Conservation (phyloP, 2,888 invertebrate species). For the Synanthedon tipuliformis region DNA sequence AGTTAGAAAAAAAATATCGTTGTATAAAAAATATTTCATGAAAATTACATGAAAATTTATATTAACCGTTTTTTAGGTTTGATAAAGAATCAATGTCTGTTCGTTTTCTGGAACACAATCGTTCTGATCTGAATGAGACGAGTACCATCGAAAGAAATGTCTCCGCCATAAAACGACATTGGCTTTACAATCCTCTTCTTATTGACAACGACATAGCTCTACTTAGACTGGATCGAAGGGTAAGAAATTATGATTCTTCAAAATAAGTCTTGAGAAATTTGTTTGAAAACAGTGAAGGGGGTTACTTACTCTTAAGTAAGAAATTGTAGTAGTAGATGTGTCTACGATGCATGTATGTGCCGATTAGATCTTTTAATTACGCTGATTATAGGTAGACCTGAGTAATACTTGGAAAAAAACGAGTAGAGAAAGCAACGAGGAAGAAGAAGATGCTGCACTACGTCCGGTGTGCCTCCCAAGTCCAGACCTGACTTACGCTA, state of each 20-base stretch:
- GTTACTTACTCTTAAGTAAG: too few relatives aligned
- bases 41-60: too few relatives aligned
- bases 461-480: constrained; percentile 84
- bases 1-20: too few relatives aligned
- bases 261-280: too few relatives aligned
- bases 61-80: constrained; percentile 35
- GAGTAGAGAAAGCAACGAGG: constrained; percentile 10
- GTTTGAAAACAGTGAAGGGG: too few relatives aligned
- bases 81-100: constrained; percentile 69
- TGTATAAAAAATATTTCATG: too few relatives aligned
- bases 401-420: constrained; percentile 37
- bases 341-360: too few relatives aligned
- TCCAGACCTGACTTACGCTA: constrained; percentile 64
- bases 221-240: constrained; percentile 73
- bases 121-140: constrained; percentile 68
- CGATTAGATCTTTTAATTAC: too few relatives aligned
- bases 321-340: too few relatives aligned
- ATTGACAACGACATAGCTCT: constrained; percentile 90
- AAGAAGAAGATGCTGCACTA: constrained; percentile 47
- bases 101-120: constrained; percentile 79
- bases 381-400: constrained; percentile 36
- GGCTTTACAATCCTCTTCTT: constrained; percentile 78
- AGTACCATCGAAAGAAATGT: constrained; percentile 70
- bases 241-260: constrained; percentile 14
- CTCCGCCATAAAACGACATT: constrained; percentile 71